phyloP scores from a whole-genome alignment of 2,797 vertebrate genomes.

The Spheniscus humboldti region DNA sequence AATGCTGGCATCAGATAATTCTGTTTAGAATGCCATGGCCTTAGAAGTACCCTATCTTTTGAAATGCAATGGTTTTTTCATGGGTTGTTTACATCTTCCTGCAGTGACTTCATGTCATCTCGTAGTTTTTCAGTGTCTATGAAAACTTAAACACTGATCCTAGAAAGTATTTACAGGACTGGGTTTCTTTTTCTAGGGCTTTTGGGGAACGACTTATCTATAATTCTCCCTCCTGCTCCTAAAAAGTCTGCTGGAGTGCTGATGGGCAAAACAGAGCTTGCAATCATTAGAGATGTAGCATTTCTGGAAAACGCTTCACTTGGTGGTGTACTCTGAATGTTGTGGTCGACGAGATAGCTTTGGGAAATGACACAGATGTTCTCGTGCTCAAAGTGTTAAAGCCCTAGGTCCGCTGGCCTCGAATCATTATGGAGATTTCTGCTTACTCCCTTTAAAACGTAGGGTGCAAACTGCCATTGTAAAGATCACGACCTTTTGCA shows the following conservation, averaged over 20 bases:
- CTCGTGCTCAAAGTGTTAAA: not conserved
- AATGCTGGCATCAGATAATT: conserved; percentile 58
- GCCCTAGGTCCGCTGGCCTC: not conserved
- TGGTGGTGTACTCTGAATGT: not conserved
- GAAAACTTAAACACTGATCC: not conserved
- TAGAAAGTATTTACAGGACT: not conserved
- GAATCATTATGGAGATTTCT: not conserved
- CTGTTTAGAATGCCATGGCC: conserved; percentile 16
- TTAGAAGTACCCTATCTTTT: conserved; percentile 60
- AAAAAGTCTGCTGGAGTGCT: not conserved
- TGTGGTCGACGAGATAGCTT: not conserved
- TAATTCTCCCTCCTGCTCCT: not conserved
- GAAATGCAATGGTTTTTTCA: conserved; percentile 48
- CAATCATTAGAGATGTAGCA: not conserved
- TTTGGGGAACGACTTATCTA: not conserved
- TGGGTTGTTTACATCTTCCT: conserved; percentile 35
- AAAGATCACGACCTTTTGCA: not conserved
- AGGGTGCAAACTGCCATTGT: not conserved
- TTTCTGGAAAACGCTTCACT: not conserved
- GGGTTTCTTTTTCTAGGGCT: not conserved
- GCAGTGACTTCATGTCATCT: conserved; percentile 2
- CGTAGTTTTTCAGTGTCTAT: not conserved
- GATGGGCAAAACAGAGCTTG: not conserved
- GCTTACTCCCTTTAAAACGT: not conserved
- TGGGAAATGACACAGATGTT: not conserved